Percentiles rank a stretch among this genome's conserved stretches.
Evolutionary conservation across 2,888 invertebrate genomes (phyloP).

Genomic region (Pachymerium ferrugineum): DNA sequence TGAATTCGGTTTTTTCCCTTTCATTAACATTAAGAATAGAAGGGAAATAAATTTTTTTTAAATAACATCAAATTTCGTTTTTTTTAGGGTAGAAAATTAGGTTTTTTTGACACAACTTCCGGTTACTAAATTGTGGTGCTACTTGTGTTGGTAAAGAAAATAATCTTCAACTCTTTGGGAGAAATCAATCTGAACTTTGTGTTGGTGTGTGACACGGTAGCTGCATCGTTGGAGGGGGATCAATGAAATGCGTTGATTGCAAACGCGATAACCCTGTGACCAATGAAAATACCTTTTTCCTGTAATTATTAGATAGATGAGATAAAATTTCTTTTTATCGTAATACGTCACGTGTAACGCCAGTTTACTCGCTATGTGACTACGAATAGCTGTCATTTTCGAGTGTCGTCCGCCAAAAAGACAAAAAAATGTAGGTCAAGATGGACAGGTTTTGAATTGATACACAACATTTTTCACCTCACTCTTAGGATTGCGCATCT

Average conservation of each 20-base stretch:
- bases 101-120: conserved; percentile 8
- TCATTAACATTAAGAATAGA: background rate
- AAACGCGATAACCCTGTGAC: background rate
- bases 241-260: conserved; percentile 15
- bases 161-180: too few species aligned
- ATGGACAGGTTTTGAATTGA: background rate
- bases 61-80: too few species aligned
- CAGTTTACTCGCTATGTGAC: background rate
- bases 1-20: conserved; percentile 20
- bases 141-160: too few species aligned
- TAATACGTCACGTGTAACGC: background rate
- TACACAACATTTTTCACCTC: background rate
- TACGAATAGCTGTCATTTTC: background rate
- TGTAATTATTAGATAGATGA: conserved; percentile 4
- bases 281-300: conserved; percentile 17
- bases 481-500: conserved; percentile 11
- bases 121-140: too few species aligned
- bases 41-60: background rate
- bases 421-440: background rate
- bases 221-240: background rate
- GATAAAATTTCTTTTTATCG: background rate
- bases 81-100: too few species aligned
- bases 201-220: conserved; percentile 27
- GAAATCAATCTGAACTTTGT: background rate
- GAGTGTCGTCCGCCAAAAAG: conserved; percentile 14